phyloP scores from a whole-genome alignment of 92 coral and sea anemone species.

The Hydrozoanthus gracilis region DNA sequence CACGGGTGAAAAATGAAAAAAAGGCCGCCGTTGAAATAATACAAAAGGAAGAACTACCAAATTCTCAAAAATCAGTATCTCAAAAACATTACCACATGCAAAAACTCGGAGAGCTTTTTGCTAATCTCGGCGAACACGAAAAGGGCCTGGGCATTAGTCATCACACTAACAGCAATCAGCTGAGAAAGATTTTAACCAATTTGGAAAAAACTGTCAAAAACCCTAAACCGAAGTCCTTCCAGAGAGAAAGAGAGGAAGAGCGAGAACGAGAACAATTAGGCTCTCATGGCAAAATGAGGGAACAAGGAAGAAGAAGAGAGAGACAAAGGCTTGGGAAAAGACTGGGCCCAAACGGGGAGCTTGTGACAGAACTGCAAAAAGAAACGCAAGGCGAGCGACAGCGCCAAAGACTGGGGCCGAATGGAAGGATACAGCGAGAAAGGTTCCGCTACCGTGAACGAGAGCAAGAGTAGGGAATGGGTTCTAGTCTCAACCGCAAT shows the following conservation, averaged over 20 bases:
- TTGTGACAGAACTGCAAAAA: constrained; percentile 57
- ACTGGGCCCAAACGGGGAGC: constrained; percentile 46
- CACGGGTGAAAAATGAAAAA: background rate
- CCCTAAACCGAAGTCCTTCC: background rate
- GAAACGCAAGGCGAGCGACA: constrained; percentile 76
- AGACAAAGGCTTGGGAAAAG: constrained; percentile 67
- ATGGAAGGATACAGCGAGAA: constrained; percentile 64
- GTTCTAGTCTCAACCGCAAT: background rate
- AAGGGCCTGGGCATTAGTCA: background rate
- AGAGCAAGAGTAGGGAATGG: constrained; percentile 25
- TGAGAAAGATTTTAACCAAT: background rate
- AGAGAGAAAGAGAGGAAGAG: constrained; percentile 54
- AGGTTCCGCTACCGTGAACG: constrained; percentile 71
- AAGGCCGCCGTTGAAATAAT: background rate
- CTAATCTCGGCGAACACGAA: background rate
- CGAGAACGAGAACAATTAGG: constrained; percentile 41
- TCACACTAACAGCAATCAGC: background rate
- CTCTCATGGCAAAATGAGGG: constrained; percentile 39
- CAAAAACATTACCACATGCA: background rate
- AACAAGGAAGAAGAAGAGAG: constrained; percentile 44
- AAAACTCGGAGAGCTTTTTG: background rate
- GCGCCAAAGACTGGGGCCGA: constrained; percentile 59
- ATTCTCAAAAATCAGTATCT: background rate
- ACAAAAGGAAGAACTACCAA: background rate
- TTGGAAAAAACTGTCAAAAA: too few relatives aligned